phyloP scores from a whole-genome alignment of 2,888 invertebrate species.

The Volucella bombylans region DNA sequence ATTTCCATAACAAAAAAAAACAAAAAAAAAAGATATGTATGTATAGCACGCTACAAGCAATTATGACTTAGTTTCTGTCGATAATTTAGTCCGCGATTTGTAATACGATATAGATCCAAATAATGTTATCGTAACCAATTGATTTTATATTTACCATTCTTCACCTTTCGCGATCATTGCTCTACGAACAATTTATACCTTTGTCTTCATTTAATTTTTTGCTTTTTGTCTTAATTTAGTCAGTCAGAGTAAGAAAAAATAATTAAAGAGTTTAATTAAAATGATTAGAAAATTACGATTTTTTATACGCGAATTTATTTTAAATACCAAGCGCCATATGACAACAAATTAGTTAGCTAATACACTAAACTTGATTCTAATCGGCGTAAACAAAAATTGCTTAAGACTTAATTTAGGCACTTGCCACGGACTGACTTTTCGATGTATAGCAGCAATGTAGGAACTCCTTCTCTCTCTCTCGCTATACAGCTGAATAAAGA shows the following conservation, averaged over 20 bases:
- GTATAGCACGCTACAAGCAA: slow-evolving; percentile 25
- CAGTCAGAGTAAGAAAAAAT: slow-evolving; percentile 2
- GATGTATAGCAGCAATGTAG: neutral
- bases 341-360: slow-evolving; percentile 16
- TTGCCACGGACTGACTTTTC: slow-evolving; percentile 68
- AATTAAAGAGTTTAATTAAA: slow-evolving; percentile 32
- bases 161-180: slow-evolving; percentile 48
- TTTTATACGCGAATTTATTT: neutral
- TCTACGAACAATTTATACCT: slow-evolving; percentile 30
- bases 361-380: slow-evolving; percentile 49
- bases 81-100: slow-evolving; percentile 69
- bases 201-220: slow-evolving; percentile 57
- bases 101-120: slow-evolving; percentile 57
- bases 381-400: slow-evolving; percentile 57
- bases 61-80: slow-evolving; percentile 44
- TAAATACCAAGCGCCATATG: slow-evolving; percentile 18
- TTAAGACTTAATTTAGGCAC: slow-evolving; percentile 73
- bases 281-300: neutral
- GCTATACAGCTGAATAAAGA: neutral
- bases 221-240: slow-evolving; percentile 75
- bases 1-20: slow-evolving; percentile 57
- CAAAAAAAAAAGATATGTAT: slow-evolving; percentile 19
- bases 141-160: slow-evolving; percentile 22
- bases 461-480: slow-evolving; percentile 1
- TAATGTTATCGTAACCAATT: slow-evolving; percentile 27